Percentiles rank a stretch among this genome's conserved stretches.
These are phyloP conservation scores for Forbesichthys papilliferus DNA, from an alignment of 2,113 vertebrate genomes.

Conservation along the genomic window DNA sequence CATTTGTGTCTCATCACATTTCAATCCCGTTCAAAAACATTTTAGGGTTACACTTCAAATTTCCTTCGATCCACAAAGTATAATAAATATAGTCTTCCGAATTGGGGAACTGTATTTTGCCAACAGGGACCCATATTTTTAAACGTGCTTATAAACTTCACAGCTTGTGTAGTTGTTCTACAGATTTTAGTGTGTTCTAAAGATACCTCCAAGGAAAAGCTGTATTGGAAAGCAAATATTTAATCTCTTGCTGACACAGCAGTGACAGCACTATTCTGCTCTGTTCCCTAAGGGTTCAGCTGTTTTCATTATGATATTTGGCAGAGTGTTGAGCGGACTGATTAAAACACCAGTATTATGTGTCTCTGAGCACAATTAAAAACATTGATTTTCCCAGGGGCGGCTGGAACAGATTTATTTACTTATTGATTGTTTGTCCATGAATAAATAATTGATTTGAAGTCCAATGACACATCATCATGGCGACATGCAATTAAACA, in stretches of 20 bases:
- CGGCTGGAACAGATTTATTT: constrained; percentile 29
- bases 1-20: too few species aligned
- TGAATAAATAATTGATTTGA: constrained; percentile 34
- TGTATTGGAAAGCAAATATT: constrained; percentile 18
- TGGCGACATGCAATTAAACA: neutral
- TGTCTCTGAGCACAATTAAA: constrained; percentile 54
- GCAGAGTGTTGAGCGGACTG: constrained; percentile 38
- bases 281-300: constrained; percentile 8
- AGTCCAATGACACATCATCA: constrained; percentile 6
- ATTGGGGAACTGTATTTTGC: too few species aligned
- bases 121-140: too few species aligned
- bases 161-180: neutral
- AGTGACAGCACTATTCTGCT: constrained; percentile 21
- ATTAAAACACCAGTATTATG: constrained; percentile 49
- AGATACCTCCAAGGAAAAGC: neutral
- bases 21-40: too few species aligned
- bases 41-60: too few species aligned
- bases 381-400: constrained; percentile 47
- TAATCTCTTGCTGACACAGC: constrained; percentile 32
- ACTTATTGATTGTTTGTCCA: constrained; percentile 39
- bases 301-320: constrained; percentile 37
- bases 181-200: too few species aligned
- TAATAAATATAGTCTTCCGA: neutral
- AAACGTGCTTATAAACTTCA: too few species aligned
- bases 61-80: too few species aligned